Percentiles rank a stretch among this genome's conserved stretches.
These are phyloP conservation scores for Uloborus diversus DNA, from an alignment of 1,140 invertebrate genomes.

Conservation along the genomic window DNA sequence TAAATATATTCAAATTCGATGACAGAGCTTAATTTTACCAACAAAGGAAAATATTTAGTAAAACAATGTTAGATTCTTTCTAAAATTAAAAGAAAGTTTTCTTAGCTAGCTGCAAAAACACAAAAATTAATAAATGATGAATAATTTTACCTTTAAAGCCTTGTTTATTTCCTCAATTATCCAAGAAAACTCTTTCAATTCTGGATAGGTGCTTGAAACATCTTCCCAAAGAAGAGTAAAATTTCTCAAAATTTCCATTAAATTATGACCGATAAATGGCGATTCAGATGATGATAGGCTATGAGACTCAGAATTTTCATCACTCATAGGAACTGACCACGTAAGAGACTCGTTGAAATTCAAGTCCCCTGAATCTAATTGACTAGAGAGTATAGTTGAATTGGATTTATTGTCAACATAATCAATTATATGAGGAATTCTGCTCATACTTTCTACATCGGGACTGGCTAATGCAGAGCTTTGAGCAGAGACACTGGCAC, in stretches of 20 bases:
- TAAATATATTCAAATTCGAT: too few relatives aligned
- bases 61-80: too few relatives aligned
- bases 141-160: constrained; percentile 42
- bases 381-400: background rate
- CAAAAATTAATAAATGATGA: background rate
- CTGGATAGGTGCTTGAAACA: constrained; percentile 8
- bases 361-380: background rate
- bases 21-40: too few relatives aligned
- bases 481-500: constrained; percentile 3
- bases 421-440: background rate
- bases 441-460: constrained; percentile 6
- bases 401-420: background rate
- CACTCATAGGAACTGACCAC: constrained; percentile 18
- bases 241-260: constrained; percentile 25
- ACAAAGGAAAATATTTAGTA: too few relatives aligned
- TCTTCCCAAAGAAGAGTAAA: constrained; percentile 9
- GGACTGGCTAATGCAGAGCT: constrained; percentile 28
- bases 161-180: constrained; percentile 24
- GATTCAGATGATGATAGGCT: constrained; percentile 8
- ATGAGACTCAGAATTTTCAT: constrained; percentile 29
- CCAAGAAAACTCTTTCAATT: constrained; percentile 18
- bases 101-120: too few relatives aligned
- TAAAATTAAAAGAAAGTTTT: too few relatives aligned
- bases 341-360: constrained; percentile 28
- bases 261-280: background rate